These are phyloP conservation scores for Mesocricetus auratus DNA, from an alignment of 2,113 vertebrate genomes.

Conservation along the genomic window DNA sequence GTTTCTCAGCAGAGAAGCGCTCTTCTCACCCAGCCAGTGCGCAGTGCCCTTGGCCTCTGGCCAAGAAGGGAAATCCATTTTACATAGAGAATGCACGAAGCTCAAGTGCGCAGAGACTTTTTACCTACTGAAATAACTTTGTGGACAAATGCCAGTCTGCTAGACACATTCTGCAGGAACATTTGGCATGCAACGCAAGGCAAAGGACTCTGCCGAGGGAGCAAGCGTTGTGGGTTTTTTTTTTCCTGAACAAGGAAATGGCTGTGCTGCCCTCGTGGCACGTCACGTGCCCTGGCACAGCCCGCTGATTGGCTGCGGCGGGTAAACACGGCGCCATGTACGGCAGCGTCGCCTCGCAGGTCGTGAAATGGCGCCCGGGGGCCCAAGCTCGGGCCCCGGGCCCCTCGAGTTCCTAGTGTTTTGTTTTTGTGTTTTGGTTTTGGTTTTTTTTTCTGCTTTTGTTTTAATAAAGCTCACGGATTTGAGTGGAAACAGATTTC, in stretches of 20 bases:
- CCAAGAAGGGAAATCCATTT: constrained; percentile 97
- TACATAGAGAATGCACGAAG: constrained; percentile 94
- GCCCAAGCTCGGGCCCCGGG: constrained; percentile 38
- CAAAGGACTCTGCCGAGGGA: constrained; percentile 85
- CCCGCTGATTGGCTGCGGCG: constrained; percentile 90
- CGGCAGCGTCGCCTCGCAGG: constrained; percentile 90
- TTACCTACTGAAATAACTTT: constrained; percentile 92
- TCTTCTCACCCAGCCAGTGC: constrained; percentile 90
- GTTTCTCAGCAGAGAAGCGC: constrained; percentile 89
- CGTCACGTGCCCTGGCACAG: constrained; percentile 90
- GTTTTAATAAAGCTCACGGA: constrained; percentile 88
- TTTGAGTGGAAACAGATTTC: constrained; percentile 96
- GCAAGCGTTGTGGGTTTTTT: too few relatives aligned
- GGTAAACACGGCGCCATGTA: constrained; percentile 94
- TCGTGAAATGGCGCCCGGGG: constrained; percentile 95
- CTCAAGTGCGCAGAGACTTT: constrained; percentile 89
- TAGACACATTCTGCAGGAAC: constrained; percentile 85
- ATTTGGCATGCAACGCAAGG: constrained; percentile 87
- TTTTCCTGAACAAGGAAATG: constrained; percentile 88
- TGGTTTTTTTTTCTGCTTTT: constrained; percentile 47
- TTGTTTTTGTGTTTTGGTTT: not conserved
- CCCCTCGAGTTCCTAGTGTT: constrained; percentile 50
- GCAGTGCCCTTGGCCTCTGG: constrained; percentile 89
- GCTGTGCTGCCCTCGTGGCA: constrained; percentile 92
- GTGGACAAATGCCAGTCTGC: constrained; percentile 89